Evolutionary conservation across 2,113 vertebrate species (phyloP), one percentile per base, ranked within the genome.

Genomic region (Piprites chloris): DNA sequence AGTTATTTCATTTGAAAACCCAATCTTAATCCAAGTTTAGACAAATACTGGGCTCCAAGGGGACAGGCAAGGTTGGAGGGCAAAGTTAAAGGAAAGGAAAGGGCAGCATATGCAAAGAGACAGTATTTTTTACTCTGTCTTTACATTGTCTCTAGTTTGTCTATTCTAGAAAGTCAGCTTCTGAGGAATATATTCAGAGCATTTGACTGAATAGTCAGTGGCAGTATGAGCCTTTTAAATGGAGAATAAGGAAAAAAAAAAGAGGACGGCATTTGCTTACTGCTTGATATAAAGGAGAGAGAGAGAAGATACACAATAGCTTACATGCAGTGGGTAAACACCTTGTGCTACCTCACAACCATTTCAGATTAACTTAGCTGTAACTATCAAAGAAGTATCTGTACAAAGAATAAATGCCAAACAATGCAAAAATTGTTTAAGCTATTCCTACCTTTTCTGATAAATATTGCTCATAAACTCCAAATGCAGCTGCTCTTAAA

Each of bases 401-500:
- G 42, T 49, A 75, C 15, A 82, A 92, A 85, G 26, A 80, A 47
- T 41, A 86, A 53, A 39, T 50, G 56, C 12, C 44, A 78, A 79
- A 88, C 21, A 44, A 82, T 17, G 12, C 27, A 75, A 49, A 80
- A 87, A 11, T n/a, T n/a, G n/a, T n/a, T n/a, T 83, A 84, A 63
- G 13, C 58, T 39, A 89, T 65, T 67, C 49, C 69, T 90, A 98
- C 98, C 98, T 98, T 98, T 96, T 99, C 99, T 81, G 99, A 99
- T 94, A 99, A 99, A 97, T 99, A 99, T 88, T 99, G 99, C 62
- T 99, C 99, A 89, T 98, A 99, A 95, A 99, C 98, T n/a, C 99
- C 99, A 95, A 99, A 97, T 10, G 99, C 99, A 67, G 99, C 99
- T 46, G 98, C 98, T 97, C 98, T 98, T 95, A 99, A 96, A 37